A percentile compares a stretch with the other conserved stretches of the same genome.
phyloP scores from a whole-genome alignment of 2,888 invertebrate genomes.

The Drosophila ezoana region DNA sequence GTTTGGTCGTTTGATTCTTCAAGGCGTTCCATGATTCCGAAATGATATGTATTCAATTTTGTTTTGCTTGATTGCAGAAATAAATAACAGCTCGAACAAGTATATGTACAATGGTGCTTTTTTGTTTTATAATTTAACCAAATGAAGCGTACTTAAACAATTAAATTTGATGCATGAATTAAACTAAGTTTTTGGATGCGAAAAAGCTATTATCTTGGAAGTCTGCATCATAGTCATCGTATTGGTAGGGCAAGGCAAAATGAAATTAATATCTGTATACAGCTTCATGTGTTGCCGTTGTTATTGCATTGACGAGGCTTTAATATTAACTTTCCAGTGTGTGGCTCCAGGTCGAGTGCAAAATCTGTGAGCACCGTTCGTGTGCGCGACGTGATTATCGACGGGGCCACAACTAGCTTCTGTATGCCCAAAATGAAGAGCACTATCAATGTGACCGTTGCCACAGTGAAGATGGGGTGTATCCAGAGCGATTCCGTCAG shows the following conservation, averaged over 20 bases:
- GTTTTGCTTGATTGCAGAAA: conserved; percentile 2
- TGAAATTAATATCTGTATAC: conserved; percentile 29
- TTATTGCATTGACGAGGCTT: conserved; percentile 91
- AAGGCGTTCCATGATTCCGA: too few species aligned
- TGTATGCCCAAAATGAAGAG: conserved; percentile 97
- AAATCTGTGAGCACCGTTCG: conserved; percentile 96
- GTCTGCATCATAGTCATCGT: conserved; percentile 29
- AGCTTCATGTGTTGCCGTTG: conserved; percentile 67
- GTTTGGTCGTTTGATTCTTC: too few species aligned
- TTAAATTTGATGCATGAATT: conserved; percentile 22
- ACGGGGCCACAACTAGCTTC: conserved; percentile 97
- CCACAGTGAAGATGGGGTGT: conserved; percentile 97
- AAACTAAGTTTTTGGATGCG: conserved; percentile 44
- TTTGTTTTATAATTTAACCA: conserved; percentile 43
- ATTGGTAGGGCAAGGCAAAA: conserved; percentile 32
- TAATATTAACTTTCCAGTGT: conserved; percentile 97
- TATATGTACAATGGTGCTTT: conserved; percentile 40
- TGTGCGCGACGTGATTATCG: conserved; percentile 96
- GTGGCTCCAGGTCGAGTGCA: conserved; percentile 89
- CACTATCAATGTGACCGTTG: conserved; percentile 92
- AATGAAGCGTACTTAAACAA: conserved; percentile 35
- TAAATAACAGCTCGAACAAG: conserved; percentile 28
- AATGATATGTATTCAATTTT: background rate
- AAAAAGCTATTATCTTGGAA: conserved; percentile 38
- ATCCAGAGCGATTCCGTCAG: conserved; percentile 96